Conservation (phyloP, 2,888 invertebrate genomes). For the Xanthostigma xanthostigma region DNA sequence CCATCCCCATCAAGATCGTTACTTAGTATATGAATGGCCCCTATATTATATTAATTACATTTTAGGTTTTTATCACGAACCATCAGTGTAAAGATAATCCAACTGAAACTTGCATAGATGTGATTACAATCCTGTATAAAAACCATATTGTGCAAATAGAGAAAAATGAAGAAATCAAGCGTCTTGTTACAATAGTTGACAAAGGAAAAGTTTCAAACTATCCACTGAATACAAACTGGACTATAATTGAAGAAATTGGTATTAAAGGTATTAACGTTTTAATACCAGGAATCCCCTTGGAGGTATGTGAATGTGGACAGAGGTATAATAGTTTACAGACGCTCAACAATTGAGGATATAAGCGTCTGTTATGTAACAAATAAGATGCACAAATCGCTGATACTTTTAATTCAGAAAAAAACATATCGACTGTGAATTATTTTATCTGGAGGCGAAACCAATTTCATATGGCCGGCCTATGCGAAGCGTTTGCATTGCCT, state of each 20-base stretch:
- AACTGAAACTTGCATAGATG: constrained; percentile 47
- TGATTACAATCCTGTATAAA: constrained; percentile 49
- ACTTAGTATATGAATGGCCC: too few relatives aligned
- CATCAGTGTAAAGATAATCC: constrained; percentile 44
- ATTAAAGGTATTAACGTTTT: constrained; percentile 46
- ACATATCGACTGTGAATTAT: too few relatives aligned
- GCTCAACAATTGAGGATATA: too few relatives aligned
- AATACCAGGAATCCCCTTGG: constrained; percentile 54
- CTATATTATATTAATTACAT: constrained; percentile 5
- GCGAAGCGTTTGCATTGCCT: too few relatives aligned
- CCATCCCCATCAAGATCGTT: too few relatives aligned
- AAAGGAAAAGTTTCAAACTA: constrained; percentile 26
- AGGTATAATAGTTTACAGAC: too few relatives aligned
- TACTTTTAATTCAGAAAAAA: too few relatives aligned
- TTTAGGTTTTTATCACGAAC: constrained; percentile 53
- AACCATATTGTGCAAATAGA: constrained; percentile 38
- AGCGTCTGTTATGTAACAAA: too few relatives aligned
- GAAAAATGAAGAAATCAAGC: constrained; percentile 17
- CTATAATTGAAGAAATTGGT: constrained; percentile 37
- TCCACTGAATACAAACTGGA: constrained; percentile 47
- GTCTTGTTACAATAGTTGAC: constrained; percentile 33
- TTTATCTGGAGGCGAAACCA: too few relatives aligned
- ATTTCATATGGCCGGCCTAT: too few relatives aligned
- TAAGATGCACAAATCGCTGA: too few relatives aligned
- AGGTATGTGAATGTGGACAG: constrained; percentile 30